phyloP scores from a whole-genome alignment of 2,797 vertebrate species.

The Calcarius lapponicus region DNA sequence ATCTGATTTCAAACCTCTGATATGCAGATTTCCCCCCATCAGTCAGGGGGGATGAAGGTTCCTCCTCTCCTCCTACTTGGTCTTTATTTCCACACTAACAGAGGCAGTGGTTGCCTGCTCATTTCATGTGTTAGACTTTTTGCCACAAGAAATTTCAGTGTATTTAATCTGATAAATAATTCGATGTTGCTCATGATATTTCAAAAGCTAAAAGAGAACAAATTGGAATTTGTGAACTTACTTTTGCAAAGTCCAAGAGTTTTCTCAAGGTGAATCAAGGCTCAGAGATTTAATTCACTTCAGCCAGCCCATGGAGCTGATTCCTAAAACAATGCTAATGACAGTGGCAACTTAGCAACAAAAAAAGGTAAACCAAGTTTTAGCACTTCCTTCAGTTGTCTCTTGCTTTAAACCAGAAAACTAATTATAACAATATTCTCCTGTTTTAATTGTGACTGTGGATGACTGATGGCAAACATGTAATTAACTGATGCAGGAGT shows the following conservation, averaged over 20 bases:
- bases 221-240: neutral
- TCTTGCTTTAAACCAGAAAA: constrained; percentile 69
- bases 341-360: constrained; percentile 16
- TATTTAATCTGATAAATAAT: neutral
- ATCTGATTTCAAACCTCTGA: neutral
- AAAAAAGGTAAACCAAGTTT: constrained; percentile 51
- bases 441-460: constrained; percentile 70
- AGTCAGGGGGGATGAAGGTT: neutral
- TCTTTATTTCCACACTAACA: neutral
- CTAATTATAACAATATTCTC: constrained; percentile 76
- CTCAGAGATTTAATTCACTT: neutral
- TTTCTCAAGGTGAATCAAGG: neutral
- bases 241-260: rapidly evolving
- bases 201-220: neutral
- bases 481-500: constrained; percentile 77
- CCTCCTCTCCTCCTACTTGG: neutral
- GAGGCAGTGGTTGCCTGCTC: neutral
- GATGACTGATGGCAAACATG: constrained; percentile 73
- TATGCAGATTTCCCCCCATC: neutral
- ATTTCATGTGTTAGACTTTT: neutral
- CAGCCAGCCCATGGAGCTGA: constrained; percentile 19
- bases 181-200: neutral
- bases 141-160: neutral
- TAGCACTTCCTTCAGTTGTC: constrained; percentile 64
- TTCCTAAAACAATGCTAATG: constrained; percentile 51